Evolutionary conservation across 2,113 vertebrate species (phyloP), one percentile per base, ranked within the genome.

Genomic region (Pedionomus torquatus): DNA sequence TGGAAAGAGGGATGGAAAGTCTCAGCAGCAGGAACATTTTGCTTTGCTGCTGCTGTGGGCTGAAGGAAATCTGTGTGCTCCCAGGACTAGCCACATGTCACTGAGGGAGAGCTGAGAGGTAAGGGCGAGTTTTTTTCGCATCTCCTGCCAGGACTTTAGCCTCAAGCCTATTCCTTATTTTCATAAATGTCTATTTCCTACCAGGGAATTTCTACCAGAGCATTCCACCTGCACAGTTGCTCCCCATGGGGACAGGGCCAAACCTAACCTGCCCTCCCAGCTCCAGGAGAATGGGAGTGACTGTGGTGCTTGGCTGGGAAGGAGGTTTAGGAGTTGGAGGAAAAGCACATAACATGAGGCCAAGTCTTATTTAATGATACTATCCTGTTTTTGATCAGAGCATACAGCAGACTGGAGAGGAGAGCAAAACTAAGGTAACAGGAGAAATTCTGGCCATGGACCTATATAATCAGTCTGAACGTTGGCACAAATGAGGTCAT

Each of bases 111-210:
- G 39, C 82, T 91, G 78, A 28, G 70, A 89, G 79, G 7, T 33
- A 48, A 71, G 57, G 80, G 92, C 30, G 0, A 89, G 88, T 81
- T 95, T 87, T 97, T 80, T 76, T 96, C n/a, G 60, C 72, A 7
- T 92, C 86, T 90, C 21, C 5, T 81, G 87, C 88, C 92, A 89
- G 83, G 35, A 39, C 33, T 51, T 86, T n/a, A 77, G 64, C 84
- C 41, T 80, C 85, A 44, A 92, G 85, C 76, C 43, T 63, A 55
- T 58, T 55, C 69, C 70, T 96, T 37, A 90, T 96, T 96, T 95
- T 86, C 86, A 68, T 92, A 87, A 13, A 2, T 52, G 48, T 44
- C 57, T 48, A 43, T 76, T 92, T 95, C 76, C 72, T 61, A 91
- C 21, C 41, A 24, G 86, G 52, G 48, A 75, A 74, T 25, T 77